Conservation (phyloP, 92 coral and sea anemone species). For the Muricea muricata region DNA sequence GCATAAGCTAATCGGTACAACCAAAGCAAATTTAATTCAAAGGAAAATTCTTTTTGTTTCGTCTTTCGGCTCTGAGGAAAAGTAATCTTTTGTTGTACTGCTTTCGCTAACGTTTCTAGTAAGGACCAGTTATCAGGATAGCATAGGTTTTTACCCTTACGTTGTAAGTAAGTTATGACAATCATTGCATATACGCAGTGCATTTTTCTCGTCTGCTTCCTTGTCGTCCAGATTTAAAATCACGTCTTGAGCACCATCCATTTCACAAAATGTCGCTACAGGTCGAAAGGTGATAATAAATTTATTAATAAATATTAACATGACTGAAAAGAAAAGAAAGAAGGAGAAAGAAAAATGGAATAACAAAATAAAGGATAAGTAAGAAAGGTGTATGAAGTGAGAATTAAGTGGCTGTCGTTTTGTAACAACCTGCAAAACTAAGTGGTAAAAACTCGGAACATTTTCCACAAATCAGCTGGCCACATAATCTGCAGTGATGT, state of each 20-base stretch:
- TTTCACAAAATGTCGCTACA: conserved; percentile 72
- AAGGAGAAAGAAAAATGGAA: background rate
- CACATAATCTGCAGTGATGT: conserved; percentile 97
- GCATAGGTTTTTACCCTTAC: background rate
- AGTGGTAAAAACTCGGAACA: conserved; percentile 83
- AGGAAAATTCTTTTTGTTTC: too few relatives aligned
- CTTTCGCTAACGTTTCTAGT: too few relatives aligned
- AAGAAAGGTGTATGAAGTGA: too few relatives aligned
- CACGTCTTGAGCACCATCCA: conserved; percentile 61
- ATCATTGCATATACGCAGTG: conserved; percentile 77
- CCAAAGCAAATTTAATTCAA: too few relatives aligned
- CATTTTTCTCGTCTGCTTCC: conserved; percentile 87
- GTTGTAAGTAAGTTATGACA: conserved; percentile 55
- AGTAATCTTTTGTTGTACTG: too few relatives aligned
- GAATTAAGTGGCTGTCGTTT: too few relatives aligned
- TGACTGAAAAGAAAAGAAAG: background rate
- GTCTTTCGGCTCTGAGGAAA: too few relatives aligned
- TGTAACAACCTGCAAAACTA: conserved; percentile 70
- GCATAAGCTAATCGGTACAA: too few relatives aligned
- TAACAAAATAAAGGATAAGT: background rate
- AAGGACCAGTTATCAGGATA: background rate
- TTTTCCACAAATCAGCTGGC: conserved; percentile 93
- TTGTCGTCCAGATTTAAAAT: conserved; percentile 58
- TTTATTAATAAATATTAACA: background rate
- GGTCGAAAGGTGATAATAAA: background rate